phyloP scores from a whole-genome alignment of 2,797 vertebrate species.

The Lepus oiostolus region DNA sequence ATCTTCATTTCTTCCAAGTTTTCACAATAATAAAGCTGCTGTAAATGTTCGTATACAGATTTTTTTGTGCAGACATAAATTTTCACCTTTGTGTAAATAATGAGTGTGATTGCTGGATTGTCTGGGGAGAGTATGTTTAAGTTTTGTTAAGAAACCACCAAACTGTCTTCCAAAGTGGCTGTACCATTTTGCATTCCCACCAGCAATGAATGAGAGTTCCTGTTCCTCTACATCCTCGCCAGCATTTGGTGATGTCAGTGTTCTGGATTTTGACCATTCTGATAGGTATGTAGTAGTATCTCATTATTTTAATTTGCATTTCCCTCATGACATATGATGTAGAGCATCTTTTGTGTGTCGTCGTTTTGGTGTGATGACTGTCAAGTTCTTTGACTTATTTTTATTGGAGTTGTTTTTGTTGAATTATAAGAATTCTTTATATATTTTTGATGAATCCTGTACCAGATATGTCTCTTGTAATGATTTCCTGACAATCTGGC shows the following conservation, averaged over 20 bases:
- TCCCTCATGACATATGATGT: neutral
- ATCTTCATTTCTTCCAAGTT: neutral
- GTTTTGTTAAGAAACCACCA: neutral
- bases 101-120: neutral
- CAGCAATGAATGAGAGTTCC: neutral
- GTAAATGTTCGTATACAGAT: neutral
- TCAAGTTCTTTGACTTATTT: neutral
- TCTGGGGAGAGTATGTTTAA: neutral
- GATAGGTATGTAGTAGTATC: neutral
- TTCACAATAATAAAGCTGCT: neutral
- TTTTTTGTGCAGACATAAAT: neutral
- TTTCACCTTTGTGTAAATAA: neutral
- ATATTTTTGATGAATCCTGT: neutral
- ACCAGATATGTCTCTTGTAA: neutral
- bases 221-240: neutral
- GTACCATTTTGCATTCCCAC: neutral
- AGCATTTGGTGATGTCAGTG: neutral
- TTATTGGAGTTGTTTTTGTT: neutral
- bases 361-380: neutral
- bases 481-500: neutral
- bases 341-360: neutral
- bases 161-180: neutral
- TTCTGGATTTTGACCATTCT: constrained; percentile 21
- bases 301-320: constrained; percentile 6
- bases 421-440: neutral